A percentile compares a stretch with the other conserved stretches of the same genome.
Conservation (phyloP, 2,113 vertebrate species). For the Otus sunia region DNA sequence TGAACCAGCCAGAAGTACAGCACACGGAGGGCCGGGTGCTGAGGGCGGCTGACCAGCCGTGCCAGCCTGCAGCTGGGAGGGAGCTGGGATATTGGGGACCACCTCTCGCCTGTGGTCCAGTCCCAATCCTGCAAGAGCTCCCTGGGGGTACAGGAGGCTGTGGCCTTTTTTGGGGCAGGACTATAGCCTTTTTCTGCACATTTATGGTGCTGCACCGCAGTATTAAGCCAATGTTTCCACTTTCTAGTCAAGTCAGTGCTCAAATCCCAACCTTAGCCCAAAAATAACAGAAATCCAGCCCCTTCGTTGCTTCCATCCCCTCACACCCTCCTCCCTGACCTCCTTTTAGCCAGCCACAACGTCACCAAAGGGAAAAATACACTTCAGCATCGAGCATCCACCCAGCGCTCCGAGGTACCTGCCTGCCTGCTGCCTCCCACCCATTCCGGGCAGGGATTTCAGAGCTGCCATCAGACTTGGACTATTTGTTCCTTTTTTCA, state of each 20-base stretch:
- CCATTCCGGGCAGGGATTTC: not conserved
- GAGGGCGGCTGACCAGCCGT: not conserved
- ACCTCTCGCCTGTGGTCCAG: not conserved
- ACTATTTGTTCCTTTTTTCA: not conserved
- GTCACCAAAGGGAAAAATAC: not conserved
- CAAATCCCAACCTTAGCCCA: not conserved
- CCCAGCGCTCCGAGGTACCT: not conserved
- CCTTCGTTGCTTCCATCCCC: not conserved
- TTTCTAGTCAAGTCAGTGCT: not conserved
- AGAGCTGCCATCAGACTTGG: not conserved
- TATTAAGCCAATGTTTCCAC: conserved; percentile 51
- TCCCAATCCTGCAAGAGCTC: not conserved
- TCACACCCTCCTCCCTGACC: not conserved
- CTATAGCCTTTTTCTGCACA: not conserved
- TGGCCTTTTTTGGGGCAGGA: not conserved
- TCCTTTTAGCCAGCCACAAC: not conserved
- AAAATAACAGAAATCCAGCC: conserved; percentile 16
- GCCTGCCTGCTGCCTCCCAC: not conserved
- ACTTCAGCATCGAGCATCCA: not conserved
- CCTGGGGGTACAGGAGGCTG: not conserved
- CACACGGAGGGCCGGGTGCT: not conserved
- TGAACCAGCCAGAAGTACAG: not conserved
- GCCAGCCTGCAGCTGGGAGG: conserved; percentile 1
- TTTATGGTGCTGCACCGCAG: not conserved
- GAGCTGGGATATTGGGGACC: not conserved